These are phyloP conservation scores for Andrena fulva DNA, from an alignment of 2,888 invertebrate species.

Conservation along the genomic window DNA sequence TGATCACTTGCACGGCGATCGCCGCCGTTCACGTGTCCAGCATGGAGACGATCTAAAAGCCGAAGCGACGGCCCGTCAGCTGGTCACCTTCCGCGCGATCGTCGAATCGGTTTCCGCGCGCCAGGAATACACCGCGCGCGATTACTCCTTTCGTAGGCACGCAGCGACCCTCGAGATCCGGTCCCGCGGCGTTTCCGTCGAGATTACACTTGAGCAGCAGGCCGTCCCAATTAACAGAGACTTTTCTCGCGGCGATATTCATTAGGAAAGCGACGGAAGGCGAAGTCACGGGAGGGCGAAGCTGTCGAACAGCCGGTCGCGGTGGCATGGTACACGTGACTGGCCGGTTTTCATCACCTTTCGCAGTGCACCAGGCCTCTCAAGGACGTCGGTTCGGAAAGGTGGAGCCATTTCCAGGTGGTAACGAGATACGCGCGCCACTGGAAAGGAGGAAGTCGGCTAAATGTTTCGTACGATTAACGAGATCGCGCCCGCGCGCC, in stretches of 20 bases:
- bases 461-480: slow-evolving; percentile 51
- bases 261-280: slow-evolving; percentile 29
- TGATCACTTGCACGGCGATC: not conserved
- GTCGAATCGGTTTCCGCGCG: slow-evolving; percentile 3
- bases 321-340: slow-evolving; percentile 76
- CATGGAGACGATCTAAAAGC: slow-evolving; percentile 16
- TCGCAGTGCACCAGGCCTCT: slow-evolving; percentile 70
- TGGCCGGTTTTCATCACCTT: slow-evolving; percentile 77
- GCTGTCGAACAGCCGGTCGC: slow-evolving; percentile 59
- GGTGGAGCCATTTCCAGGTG: slow-evolving; percentile 71
- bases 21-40: slow-evolving; percentile 5
- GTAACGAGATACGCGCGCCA: slow-evolving; percentile 44
- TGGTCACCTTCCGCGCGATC: slow-evolving; percentile 7
- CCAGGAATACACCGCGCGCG: not conserved
- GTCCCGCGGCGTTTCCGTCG: not conserved
- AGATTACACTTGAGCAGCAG: not conserved
- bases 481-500: slow-evolving; percentile 36
- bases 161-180: not conserved
- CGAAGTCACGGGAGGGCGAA: slow-evolving; percentile 29
- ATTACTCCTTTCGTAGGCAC: not conserved
- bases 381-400: slow-evolving; percentile 76
- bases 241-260: not conserved
- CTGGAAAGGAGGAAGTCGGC: slow-evolving; percentile 75
- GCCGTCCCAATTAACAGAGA: slow-evolving; percentile 9
- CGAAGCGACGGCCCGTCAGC: slow-evolving; percentile 10